These are phyloP conservation scores for Amniataba percoides DNA, from an alignment of 2,797 vertebrate species.

Conservation along the genomic window DNA sequence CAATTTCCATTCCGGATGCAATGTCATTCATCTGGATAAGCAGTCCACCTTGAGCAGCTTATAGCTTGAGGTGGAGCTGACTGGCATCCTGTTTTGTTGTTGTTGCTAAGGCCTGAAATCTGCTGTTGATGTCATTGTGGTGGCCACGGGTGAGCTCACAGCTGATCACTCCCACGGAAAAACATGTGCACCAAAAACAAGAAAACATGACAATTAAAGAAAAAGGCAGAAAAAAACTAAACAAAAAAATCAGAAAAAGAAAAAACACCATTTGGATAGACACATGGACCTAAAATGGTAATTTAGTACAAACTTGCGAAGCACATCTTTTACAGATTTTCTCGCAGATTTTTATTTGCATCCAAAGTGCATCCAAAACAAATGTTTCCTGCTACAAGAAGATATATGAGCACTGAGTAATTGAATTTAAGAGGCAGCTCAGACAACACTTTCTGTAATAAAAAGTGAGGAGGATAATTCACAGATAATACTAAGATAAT, in stretches of 20 bases:
- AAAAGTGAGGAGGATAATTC: neutral
- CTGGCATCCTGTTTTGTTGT: slow-evolving; percentile 1
- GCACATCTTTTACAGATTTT: neutral
- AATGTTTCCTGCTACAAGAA: too few relatives aligned
- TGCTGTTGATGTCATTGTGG: neutral
- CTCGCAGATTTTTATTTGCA: neutral
- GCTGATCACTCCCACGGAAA: slow-evolving; percentile 8
- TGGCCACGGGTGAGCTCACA: neutral
- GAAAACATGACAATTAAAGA: neutral
- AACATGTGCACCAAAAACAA: neutral
- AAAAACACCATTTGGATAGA: neutral
- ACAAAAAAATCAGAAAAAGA: too few relatives aligned
- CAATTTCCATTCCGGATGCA: slow-evolving; percentile 1
- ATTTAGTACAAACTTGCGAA: neutral
- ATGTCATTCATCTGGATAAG: slow-evolving; percentile 2
- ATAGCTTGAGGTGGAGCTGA: neutral
- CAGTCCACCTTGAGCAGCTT: neutral
- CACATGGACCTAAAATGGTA: neutral
- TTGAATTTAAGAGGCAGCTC: neutral
- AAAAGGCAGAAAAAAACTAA: neutral
- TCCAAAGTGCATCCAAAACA: neutral
- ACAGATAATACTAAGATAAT: neutral
- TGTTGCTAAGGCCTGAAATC: slow-evolving; percentile 22
- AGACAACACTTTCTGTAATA: neutral
- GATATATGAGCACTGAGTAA: neutral